A percentile compares a stretch with the other conserved stretches of the same genome.
These are phyloP conservation scores for Hyperopisus bebe DNA, from an alignment of 2,113 vertebrate genomes.

Conservation along the genomic window DNA sequence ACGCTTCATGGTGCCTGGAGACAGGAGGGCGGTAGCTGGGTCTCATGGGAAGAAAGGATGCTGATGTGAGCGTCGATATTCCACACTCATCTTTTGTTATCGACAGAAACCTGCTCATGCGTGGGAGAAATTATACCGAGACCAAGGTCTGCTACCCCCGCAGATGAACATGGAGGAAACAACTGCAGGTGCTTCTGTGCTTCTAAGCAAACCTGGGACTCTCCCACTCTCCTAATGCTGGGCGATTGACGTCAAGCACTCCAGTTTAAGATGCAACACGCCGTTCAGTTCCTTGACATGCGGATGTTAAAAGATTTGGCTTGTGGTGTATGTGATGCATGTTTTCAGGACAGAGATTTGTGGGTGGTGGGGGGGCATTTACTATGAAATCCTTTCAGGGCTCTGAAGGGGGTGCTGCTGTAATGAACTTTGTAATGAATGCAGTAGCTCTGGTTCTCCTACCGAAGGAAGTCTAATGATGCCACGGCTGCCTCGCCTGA, in stretches of 20 bases:
- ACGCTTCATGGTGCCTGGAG: background rate
- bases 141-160: background rate
- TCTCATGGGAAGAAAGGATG: background rate
- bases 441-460: background rate
- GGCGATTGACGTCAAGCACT: background rate
- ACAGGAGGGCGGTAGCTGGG: background rate
- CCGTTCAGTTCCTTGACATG: background rate
- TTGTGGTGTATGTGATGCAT: background rate
- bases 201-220: background rate
- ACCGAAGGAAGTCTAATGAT: background rate
- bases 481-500: background rate
- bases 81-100: background rate
- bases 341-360: background rate
- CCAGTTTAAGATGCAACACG: background rate
- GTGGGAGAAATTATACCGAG: background rate
- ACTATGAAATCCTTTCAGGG: background rate
- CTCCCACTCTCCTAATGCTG: background rate
- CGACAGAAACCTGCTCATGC: background rate
- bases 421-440: background rate
- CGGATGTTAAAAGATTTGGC: background rate
- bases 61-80: background rate
- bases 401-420: background rate
- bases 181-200: background rate
- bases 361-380: background rate
- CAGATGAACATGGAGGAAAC: background rate